Evolutionary conservation across 1,140 invertebrate species (phyloP), one percentile per base, ranked within the genome.

Genomic region (Heliconius hermathena): DNA sequence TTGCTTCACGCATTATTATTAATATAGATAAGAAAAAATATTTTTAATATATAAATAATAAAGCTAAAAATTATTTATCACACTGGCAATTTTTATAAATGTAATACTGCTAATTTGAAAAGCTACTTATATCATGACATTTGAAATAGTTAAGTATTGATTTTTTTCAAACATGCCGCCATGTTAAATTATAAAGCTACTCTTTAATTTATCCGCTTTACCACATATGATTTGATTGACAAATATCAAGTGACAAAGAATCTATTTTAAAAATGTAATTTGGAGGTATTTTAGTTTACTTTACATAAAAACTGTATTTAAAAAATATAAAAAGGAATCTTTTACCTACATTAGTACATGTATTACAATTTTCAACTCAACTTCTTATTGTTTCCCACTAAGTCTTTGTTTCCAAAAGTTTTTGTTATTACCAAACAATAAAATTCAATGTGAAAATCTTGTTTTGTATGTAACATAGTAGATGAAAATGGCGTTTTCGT

Each of bases 401-500:
- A 60, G 60, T 29, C 60, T 29, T 66, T 66, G 60, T 66, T 57
- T 9, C 60, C 6, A 29, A 66, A 66, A 66, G 11, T 66, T 66
- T 29, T 66, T 66, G 60, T 66, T 66, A 29, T 29, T 66, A 52
- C 4, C 26, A 26, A 66, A 66, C 22, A 66, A 29, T 29, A 66
- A 66, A 26, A 66, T 66, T 66, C 60, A 66, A 66, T 66, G 60
- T 66, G 60, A 66, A 66, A 66, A 29, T 66, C 26, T 26, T 46
- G 13, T 66, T 66, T 66, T 29, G 13, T 66, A 22, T 66, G 26
- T 66, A 66, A 66, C 9, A 5, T 29, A 66, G 60, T 66, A 16
- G 60, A 5, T 66, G 73, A 60, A 82, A 82, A 94, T 94, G 93
- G 90, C 91, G 88, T 94, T 93, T 85, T 90, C 93, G 18, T 83